Evolutionary conservation across 2,797 vertebrate genomes (phyloP), one percentile per base, ranked within the genome.

Genomic region (Nyctibius grandis): DNA sequence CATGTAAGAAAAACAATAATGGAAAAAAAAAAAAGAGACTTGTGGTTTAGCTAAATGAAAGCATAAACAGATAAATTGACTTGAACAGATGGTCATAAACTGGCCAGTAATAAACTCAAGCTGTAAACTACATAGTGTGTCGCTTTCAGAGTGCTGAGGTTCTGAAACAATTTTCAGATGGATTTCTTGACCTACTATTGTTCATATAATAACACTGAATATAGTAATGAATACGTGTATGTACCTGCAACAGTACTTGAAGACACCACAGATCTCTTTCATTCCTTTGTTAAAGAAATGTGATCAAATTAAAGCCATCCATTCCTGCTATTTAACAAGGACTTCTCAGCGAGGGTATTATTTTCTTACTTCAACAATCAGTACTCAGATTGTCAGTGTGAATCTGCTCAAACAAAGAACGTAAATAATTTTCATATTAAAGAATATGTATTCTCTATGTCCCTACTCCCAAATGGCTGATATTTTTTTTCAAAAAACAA

Each of bases 221-320:
- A 34, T 5, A 67, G 5, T 26, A 57, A 56, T 36, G 11, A 25
- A 76, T 25, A 26, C 0, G 19, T 23, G 36, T 60, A 28, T 44
- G 12, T 26, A 69, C 20, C 34, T 92, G 47, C 9, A 61, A 19
- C 5, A 42, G 20, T 42, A 42, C 14, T 34, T 5, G 2, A 60
- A 69, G 40, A 67, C 9, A 80, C 0, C 0, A 40, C 10, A 61
- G 8, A 69, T 29, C 0, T 5, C 2, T 77, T 34, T 12, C 5
- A 42, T 76, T 69, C 8, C 6, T 36, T 53, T 74, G 13, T 5
- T 65, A 56, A 65, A 50, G 36, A 48, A 7, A n/a, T 57, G 14
- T 33, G 9, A 9, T 57, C 5, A 44, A 74, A 45, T 56, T 9
- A 67, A 93, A 64, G 31, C 10, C 22, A 36, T 51, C 6, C 8